Percentiles rank a stretch among this genome's conserved stretches.
phyloP scores from a whole-genome alignment of 1,140 invertebrate species.

The Holotrichia oblita region DNA sequence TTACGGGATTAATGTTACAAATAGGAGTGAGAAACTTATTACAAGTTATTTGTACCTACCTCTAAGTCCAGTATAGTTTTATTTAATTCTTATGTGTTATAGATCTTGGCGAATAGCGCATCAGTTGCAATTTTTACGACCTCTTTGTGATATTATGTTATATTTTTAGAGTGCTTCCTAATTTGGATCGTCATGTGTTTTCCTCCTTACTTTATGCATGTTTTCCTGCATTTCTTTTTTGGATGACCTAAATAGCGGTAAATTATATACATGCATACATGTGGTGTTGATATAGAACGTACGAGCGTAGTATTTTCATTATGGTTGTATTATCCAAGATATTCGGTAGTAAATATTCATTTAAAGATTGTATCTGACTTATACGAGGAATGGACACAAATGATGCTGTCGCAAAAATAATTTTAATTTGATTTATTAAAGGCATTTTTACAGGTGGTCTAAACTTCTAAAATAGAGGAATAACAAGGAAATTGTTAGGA shows the following conservation, averaged over 20 bases:
- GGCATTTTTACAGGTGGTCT: no score
- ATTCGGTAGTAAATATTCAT: not conserved
- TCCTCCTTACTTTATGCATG: not conserved
- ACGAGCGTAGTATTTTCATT: slow-evolving; percentile 4
- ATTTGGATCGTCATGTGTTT: slow-evolving; percentile 16
- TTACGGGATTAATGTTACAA: no score
- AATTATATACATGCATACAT: not conserved
- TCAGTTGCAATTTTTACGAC: not conserved
- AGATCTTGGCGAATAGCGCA: slow-evolving; percentile 11
- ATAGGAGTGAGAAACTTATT: no score
- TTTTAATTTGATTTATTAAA: no score
- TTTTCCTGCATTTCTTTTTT: slow-evolving; percentile 2
- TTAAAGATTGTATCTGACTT: no score
- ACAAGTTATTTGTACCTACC: not conserved
- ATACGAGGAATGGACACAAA: no score
- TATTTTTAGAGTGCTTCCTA: slow-evolving; percentile 33
- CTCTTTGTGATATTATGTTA: slow-evolving; percentile 21
- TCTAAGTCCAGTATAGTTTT: not conserved
- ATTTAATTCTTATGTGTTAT: not conserved
- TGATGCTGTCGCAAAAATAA: no score
- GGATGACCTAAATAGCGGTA: slow-evolving; percentile 26
- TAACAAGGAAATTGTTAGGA: no score
- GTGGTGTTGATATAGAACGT: not conserved
- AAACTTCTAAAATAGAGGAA: no score
- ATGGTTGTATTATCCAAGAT: not conserved